Percentiles rank a stretch among this genome's conserved stretches.
These are phyloP conservation scores for Periplaneta americana DNA, from an alignment of 1,140 invertebrate species.

Conservation along the genomic window DNA sequence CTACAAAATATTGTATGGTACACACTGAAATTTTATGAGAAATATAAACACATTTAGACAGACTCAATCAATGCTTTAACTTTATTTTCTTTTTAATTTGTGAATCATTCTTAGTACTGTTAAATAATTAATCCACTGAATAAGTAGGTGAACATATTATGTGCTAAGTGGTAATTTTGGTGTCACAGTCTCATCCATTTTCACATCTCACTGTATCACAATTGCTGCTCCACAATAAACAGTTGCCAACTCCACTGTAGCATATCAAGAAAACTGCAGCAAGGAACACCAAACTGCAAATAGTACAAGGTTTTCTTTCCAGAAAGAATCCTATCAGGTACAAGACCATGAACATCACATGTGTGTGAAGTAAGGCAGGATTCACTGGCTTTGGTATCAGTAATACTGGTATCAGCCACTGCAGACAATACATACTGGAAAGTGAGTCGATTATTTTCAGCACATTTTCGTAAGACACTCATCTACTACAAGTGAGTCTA, in stretches of 20 bases:
- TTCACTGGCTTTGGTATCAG: slow-evolving; percentile 95
- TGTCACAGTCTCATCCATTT: slow-evolving; percentile 39
- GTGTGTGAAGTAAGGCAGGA: slow-evolving; percentile 88
- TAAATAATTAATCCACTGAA: not conserved
- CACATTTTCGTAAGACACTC: not conserved
- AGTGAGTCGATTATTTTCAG: not conserved
- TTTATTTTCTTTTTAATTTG: no score
- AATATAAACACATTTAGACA: not conserved
- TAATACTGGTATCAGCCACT: slow-evolving; percentile 95
- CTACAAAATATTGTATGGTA: not conserved
- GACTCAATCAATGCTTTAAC: not conserved
- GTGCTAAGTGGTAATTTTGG: not conserved
- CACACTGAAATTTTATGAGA: not conserved
- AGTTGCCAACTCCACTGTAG: slow-evolving; percentile 93
- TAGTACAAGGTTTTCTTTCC: slow-evolving; percentile 93
- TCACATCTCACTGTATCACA: slow-evolving; percentile 70
- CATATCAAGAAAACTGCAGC: slow-evolving; percentile 89
- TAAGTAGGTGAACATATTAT: not conserved
- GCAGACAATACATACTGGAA: slow-evolving; percentile 89
- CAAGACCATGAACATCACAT: slow-evolving; percentile 94
- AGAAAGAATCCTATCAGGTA: slow-evolving; percentile 92
- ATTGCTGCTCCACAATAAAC: slow-evolving; percentile 82
- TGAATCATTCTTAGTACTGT: not conserved
- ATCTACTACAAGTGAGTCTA: not conserved
- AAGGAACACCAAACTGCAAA: slow-evolving; percentile 91